A percentile compares a stretch with the other conserved stretches of the same genome.
phyloP scores from a whole-genome alignment of 37 sponge, comb jelly and placozoan species.

The Diacarnus erythraeanus region DNA sequence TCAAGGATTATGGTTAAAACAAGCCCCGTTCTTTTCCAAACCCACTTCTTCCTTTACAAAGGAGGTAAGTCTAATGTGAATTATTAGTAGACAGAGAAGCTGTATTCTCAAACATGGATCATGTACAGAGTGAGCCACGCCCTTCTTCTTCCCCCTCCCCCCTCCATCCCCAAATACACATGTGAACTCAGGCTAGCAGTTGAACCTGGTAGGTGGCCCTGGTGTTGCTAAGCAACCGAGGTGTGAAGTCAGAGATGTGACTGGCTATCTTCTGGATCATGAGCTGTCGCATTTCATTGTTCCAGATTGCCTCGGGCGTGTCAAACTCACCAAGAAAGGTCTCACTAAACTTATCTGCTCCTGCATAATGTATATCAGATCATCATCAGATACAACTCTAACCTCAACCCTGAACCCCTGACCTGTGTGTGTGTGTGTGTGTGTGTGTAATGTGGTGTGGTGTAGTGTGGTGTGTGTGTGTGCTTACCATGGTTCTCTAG shows the following conservation, averaged over 20 bases:
- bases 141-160: too few species aligned
- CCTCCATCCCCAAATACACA: neutral
- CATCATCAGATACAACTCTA: neutral
- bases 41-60: too few species aligned
- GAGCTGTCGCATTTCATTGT: slow-evolving; percentile 92
- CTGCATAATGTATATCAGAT: too few species aligned
- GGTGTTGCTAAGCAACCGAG: slow-evolving; percentile 94
- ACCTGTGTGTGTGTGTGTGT: neutral
- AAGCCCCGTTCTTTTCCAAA: too few species aligned
- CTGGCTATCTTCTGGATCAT: slow-evolving; percentile 98
- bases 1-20: too few species aligned
- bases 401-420: neutral
- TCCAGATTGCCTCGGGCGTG: slow-evolving; percentile 99
- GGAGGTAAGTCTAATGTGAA: too few species aligned
- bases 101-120: neutral
- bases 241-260: slow-evolving; percentile 97
- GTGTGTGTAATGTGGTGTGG: too few species aligned
- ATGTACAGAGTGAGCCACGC: too few species aligned
- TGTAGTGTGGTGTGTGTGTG: too few species aligned
- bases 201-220: slow-evolving; percentile 90
- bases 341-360: slow-evolving; percentile 94
- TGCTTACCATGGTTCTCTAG: slow-evolving; percentile 94
- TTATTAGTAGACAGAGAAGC: too few species aligned
- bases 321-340: slow-evolving; percentile 99
- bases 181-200: neutral